A percentile compares a stretch with the other conserved stretches of the same genome.
These are phyloP conservation scores for Oxystoma pomonae DNA, from an alignment of 2,888 invertebrate species.

Conservation along the genomic window DNA sequence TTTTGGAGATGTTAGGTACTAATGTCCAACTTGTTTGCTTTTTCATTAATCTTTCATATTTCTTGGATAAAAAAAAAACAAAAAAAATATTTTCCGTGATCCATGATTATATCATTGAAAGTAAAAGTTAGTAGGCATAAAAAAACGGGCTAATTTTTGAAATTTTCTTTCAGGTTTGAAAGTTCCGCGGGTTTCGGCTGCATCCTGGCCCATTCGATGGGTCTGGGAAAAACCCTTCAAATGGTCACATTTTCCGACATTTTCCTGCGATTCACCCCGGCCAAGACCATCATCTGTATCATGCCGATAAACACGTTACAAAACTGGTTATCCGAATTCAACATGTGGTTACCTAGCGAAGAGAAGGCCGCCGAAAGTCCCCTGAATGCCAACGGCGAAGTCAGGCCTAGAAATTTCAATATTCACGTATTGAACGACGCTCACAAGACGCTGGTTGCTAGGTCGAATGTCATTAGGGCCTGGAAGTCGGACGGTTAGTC, in stretches of 20 bases:
- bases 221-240: constrained; percentile 94
- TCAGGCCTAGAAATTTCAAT: constrained; percentile 76
- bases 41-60: too few relatives aligned
- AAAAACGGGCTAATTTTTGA: too few relatives aligned
- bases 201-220: constrained; percentile 98
- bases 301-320: constrained; percentile 99
- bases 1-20: too few relatives aligned
- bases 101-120: too few relatives aligned
- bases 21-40: too few relatives aligned
- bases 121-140: too few relatives aligned
- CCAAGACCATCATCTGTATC: constrained; percentile 88
- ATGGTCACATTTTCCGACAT: constrained; percentile 96
- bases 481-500: constrained; percentile 88
- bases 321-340: constrained; percentile 96
- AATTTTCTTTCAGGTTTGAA: constrained; percentile 56
- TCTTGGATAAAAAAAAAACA: too few relatives aligned
- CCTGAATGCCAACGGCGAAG: constrained; percentile 58
- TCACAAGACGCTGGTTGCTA: constrained; percentile 83
- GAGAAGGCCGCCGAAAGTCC: constrained; percentile 49
- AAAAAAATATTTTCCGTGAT: too few relatives aligned
- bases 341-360: constrained; percentile 89
- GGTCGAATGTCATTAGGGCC: constrained; percentile 80
- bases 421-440: constrained; percentile 91
- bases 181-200: constrained; percentile 86
- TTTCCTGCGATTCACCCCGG: constrained; percentile 84